Evolutionary conservation across 2,113 vertebrate genomes (phyloP), one percentile per base, ranked within the genome.

Genomic region (Ceratotherium simum): DNA sequence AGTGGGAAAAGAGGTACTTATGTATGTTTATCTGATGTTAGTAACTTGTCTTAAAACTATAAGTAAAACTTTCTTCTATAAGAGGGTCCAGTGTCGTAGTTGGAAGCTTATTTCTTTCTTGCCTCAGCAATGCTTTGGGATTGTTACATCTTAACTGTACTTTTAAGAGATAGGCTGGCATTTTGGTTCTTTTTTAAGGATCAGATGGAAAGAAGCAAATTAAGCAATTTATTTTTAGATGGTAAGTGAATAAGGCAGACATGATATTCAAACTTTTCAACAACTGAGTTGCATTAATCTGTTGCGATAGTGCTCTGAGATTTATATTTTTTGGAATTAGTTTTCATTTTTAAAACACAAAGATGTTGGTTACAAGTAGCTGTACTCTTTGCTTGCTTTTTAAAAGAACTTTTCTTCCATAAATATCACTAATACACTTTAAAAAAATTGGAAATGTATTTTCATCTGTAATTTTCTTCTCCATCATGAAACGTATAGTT

Each of bases 301-400:
- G 13, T 93, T 94, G 64, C 88, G 25, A 18, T 78, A 33, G 20
- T 92, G 33, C 27, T 91, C 36, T 91, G 56, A 96, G 29, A 81
- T 91, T 79, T 60, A 16, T 95, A 62, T 82, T 83, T 92, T 92
- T 65, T 42, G 86, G 39, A 93, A 82, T 65, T 92, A 39, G 13
- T 46, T 95, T 97, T 82, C 31, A 14, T 75, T 97, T 98, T 95
- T 93, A 91, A 94, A 90, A 82, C 23, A 67, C 56, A 76, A 36
- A 95, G 18, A 56, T 75, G 3, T 92, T 94, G 58, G 86, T 67
- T 93, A 62, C 2, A 93, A 91, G 6, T 90, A 65, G 13, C 6
- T 73, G 3, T 95, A 39, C 83, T 76, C 18, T 94, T 78, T 96
- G n/a, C 76, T 96, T 86, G 36, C 56, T 72, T 90, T 92, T 85